phyloP scores from a whole-genome alignment of 2,113 vertebrate genomes.

The Cheilinus undulatus region DNA sequence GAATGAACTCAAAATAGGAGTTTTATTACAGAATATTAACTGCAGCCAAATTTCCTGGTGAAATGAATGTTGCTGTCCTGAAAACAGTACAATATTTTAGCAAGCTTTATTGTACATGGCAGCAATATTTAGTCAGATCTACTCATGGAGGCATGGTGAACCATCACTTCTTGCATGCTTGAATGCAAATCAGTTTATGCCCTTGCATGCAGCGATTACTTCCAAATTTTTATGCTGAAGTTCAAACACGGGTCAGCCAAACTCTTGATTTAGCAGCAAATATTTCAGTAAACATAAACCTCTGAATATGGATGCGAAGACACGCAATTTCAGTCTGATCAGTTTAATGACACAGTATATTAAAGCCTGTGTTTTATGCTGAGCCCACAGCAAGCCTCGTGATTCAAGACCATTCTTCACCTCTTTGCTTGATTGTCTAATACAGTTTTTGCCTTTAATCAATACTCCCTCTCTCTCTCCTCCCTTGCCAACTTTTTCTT shows the following conservation, averaged over 20 bases:
- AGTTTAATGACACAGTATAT: background rate
- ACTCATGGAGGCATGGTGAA: background rate
- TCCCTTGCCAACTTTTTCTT: slow-evolving; percentile 58
- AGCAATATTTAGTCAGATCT: background rate
- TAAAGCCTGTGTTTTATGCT: background rate
- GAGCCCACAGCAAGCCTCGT: background rate
- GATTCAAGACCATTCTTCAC: background rate
- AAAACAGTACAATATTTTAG: background rate
- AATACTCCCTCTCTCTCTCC: slow-evolving; percentile 54
- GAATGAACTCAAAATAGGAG: background rate
- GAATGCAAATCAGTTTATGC: slow-evolving; percentile 23
- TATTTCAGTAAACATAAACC: slow-evolving; percentile 12
- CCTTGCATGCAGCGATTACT: background rate
- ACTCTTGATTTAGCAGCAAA: slow-evolving; percentile 8
- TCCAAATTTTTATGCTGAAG: slow-evolving; percentile 7
- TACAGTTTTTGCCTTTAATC: slow-evolving; percentile 50
- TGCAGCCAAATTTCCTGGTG: background rate
- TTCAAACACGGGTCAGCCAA: slow-evolving; percentile 35
- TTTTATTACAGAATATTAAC: background rate
- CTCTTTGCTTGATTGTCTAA: slow-evolving; percentile 26
- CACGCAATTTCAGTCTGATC: background rate
- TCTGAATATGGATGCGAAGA: background rate
- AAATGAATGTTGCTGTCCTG: background rate
- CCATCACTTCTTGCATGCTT: slow-evolving; percentile 5
- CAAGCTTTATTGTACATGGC: no score